These are phyloP conservation scores for Epirrhoe alternata DNA, from an alignment of 2,888 invertebrate species.

Conservation along the genomic window DNA sequence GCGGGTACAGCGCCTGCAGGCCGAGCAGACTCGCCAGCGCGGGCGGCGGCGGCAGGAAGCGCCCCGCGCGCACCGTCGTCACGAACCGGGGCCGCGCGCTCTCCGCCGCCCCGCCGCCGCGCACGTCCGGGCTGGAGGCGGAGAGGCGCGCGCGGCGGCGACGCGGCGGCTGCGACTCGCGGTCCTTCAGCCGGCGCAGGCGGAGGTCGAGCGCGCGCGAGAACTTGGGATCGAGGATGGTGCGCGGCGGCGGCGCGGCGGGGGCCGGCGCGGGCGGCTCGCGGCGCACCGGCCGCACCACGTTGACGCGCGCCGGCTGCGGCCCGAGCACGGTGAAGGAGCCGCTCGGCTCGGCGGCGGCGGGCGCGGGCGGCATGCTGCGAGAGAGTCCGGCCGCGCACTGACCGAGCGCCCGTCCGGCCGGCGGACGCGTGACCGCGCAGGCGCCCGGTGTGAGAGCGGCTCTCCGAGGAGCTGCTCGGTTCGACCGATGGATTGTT, in stretches of 20 bases:
- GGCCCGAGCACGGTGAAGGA: constrained; percentile 61
- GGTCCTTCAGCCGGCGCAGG: constrained; percentile 88
- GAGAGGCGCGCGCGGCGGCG: constrained; percentile 62
- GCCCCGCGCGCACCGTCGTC: constrained; percentile 92
- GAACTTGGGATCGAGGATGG: constrained; percentile 84
- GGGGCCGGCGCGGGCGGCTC: constrained; percentile 42
- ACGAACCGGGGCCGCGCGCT: constrained; percentile 87
- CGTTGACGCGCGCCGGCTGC: constrained; percentile 58
- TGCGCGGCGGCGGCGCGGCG: constrained; percentile 38
- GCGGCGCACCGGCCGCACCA: constrained; percentile 69
- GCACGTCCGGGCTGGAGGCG: constrained; percentile 87
- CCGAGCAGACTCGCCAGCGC: constrained; percentile 88
- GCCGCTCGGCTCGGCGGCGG: constrained; percentile 51
- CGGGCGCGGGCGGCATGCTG: constrained; percentile 40
- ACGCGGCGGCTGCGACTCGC: constrained; percentile 74
- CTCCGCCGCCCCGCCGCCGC: constrained; percentile 35
- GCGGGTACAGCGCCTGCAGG: constrained; percentile 73
- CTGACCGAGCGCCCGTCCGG: constrained; percentile 10
- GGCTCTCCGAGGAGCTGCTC: too few relatives aligned
- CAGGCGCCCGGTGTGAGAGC: not conserved
- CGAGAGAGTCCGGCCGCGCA: constrained; percentile 1
- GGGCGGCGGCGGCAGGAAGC: constrained; percentile 92
- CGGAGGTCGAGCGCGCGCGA: constrained; percentile 90
- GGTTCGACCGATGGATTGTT: too few relatives aligned
- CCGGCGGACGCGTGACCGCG: constrained; percentile 4